A percentile compares a stretch with the other conserved stretches of the same genome.
Evolutionary conservation across 2,888 invertebrate species (phyloP).

Genomic region (Monopis laevigella): DNA sequence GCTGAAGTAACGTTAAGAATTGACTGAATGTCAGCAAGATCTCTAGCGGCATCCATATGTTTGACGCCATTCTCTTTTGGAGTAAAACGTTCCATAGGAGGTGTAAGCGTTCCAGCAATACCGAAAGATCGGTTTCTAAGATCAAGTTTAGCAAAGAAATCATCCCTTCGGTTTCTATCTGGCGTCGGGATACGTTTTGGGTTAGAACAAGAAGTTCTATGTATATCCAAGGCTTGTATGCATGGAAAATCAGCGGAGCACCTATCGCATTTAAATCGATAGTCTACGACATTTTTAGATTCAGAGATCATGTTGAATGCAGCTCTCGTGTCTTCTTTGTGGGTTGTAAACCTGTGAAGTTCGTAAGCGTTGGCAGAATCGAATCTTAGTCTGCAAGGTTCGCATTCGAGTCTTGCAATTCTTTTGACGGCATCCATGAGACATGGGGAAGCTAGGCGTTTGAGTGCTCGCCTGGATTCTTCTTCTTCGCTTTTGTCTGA

Average conservation of each 20-base stretch:
- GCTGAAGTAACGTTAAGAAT: constrained; percentile 82
- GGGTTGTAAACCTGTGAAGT: constrained; percentile 73
- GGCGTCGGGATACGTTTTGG: constrained; percentile 53
- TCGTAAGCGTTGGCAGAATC: constrained; percentile 77
- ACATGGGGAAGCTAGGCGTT: constrained; percentile 43
- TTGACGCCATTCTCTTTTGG: constrained; percentile 51
- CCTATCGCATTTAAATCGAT: constrained; percentile 75
- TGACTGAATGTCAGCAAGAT: constrained; percentile 87
- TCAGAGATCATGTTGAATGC: constrained; percentile 85
- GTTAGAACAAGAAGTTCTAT: constrained; percentile 62
- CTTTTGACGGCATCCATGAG: constrained; percentile 44
- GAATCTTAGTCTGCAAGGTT: constrained; percentile 77
- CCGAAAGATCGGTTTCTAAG: constrained; percentile 75
- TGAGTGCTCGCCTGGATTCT: constrained; percentile 40
- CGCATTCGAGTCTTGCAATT: constrained; percentile 69
- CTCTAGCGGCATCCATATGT: constrained; percentile 71
- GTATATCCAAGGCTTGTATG: constrained; percentile 72
- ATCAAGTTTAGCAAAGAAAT: constrained; percentile 84
- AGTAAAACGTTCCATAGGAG: constrained; percentile 51
- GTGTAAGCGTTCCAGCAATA: constrained; percentile 51
- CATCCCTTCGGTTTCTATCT: constrained; percentile 73
- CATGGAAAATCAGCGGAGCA: constrained; percentile 79
- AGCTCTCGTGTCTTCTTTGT: constrained; percentile 66
- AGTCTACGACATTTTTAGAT: constrained; percentile 78
- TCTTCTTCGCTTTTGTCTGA: constrained; percentile 65